Percentiles rank a stretch among this genome's conserved stretches.
These are phyloP conservation scores for Rhodeus uyekii DNA, from an alignment of 2,797 vertebrate species.

Conservation along the genomic window DNA sequence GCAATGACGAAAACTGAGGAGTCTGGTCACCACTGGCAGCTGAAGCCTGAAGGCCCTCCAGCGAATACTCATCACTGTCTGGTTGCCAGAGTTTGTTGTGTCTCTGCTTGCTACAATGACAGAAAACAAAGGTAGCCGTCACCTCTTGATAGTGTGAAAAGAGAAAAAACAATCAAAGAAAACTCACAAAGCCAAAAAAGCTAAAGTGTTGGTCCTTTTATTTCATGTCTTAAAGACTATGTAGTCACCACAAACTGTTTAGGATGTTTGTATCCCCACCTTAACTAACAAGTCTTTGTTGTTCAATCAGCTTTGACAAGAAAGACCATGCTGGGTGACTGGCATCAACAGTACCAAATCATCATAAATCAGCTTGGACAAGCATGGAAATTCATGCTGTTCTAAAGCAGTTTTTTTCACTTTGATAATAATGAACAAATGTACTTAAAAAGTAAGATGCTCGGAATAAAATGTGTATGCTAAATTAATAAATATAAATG, in stretches of 20 bases:
- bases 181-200: background rate
- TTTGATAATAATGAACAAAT: background rate
- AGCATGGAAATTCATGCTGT: background rate
- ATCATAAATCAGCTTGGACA: background rate
- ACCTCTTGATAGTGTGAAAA: constrained; percentile 4
- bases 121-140: constrained; percentile 25
- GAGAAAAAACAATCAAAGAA: background rate
- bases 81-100: constrained; percentile 96
- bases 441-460: background rate
- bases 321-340: background rate
- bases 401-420: background rate
- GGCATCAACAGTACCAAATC: background rate
- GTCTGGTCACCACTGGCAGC: constrained; percentile 68
- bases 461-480: background rate
- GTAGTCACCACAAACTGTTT: background rate
- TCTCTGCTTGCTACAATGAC: constrained; percentile 86
- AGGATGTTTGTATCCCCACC: background rate
- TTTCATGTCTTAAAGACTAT: background rate
- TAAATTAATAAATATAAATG: background rate
- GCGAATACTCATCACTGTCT: constrained; percentile 81
- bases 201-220: background rate
- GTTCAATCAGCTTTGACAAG: background rate
- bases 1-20: constrained; percentile 67
- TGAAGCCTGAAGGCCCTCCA: constrained; percentile 66
- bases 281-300: background rate